Percentiles rank a stretch among this genome's conserved stretches.
Conservation (phyloP, 1,140 invertebrate species). For the Megathymus violae region DNA sequence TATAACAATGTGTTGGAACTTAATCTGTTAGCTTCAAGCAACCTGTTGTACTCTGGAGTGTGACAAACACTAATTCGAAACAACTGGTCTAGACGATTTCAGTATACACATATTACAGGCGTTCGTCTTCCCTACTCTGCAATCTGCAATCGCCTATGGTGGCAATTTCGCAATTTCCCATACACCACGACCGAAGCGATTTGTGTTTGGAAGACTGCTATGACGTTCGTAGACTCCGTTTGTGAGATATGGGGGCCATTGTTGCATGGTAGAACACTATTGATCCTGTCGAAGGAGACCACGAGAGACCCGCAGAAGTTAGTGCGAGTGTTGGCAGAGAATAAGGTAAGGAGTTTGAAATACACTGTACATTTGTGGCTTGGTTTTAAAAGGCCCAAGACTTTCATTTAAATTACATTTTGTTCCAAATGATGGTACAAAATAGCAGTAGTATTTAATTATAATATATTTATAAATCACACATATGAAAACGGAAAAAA, state of each 20-base stretch:
- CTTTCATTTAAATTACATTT: no score
- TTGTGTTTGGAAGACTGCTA: conserved; percentile 93
- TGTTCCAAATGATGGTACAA: no score
- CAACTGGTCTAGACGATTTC: no score
- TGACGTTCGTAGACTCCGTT: conserved; percentile 95
- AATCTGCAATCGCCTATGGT: conserved; percentile 90
- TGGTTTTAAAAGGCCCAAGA: background rate
- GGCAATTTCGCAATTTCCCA: conserved; percentile 93
- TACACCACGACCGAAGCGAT: conserved; percentile 86
- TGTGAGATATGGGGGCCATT: conserved; percentile 93
- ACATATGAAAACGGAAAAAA: no score
- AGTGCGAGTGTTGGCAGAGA: conserved; percentile 86
- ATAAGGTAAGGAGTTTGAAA: conserved; percentile 84
- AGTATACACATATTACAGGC: conserved; percentile 75
- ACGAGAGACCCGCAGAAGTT: conserved; percentile 91
- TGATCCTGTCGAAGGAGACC: conserved; percentile 88
- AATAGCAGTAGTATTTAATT: no score
- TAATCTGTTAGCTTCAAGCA: no score
- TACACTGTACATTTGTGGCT: background rate
- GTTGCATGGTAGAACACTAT: conserved; percentile 87
- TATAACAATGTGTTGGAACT: no score
- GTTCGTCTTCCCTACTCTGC: conserved; percentile 92
- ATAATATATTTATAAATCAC: no score
- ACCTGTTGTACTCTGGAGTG: no score
- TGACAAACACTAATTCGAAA: no score